phyloP scores from a whole-genome alignment of 2,888 invertebrate species.

The Aphidoletes aphidimyza region DNA sequence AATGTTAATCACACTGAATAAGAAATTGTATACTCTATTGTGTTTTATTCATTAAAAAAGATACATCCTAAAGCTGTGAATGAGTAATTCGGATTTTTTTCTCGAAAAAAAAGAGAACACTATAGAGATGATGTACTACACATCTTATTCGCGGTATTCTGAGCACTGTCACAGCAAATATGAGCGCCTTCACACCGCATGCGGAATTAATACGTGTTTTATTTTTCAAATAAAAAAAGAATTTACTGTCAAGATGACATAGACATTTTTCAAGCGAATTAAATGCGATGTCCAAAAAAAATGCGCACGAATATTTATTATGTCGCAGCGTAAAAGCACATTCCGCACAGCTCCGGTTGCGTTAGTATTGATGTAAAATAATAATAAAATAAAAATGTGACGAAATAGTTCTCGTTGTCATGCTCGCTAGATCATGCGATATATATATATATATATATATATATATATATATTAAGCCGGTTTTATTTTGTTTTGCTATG shows the following conservation, averaged over 20 bases:
- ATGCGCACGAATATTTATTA: neutral
- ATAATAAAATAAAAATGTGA: no score
- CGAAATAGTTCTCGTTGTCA: neutral
- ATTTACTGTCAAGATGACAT: constrained; percentile 23
- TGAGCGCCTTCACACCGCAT: no score
- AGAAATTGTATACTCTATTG: neutral
- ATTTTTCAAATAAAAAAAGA: neutral
- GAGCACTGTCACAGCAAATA: no score
- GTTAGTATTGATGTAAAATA: neutral
- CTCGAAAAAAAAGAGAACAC: neutral
- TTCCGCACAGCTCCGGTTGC: neutral
- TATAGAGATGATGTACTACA: neutral
- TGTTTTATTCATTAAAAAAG: neutral
- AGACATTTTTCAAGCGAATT: neutral
- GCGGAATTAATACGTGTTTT: neutral
- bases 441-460: no score
- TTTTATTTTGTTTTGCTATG: constrained; percentile 2
- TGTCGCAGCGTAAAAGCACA: neutral
- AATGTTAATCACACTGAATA: neutral
- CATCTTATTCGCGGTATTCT: neutral
- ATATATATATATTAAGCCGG: constrained; percentile 16
- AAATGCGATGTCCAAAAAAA: neutral
- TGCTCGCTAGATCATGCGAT: neutral
- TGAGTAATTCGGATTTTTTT: neutral
- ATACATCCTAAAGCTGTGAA: neutral